Evolutionary conservation across 1,140 invertebrate genomes (phyloP), one percentile per base, ranked within the genome.

Genomic region (Pararge aegeria): DNA sequence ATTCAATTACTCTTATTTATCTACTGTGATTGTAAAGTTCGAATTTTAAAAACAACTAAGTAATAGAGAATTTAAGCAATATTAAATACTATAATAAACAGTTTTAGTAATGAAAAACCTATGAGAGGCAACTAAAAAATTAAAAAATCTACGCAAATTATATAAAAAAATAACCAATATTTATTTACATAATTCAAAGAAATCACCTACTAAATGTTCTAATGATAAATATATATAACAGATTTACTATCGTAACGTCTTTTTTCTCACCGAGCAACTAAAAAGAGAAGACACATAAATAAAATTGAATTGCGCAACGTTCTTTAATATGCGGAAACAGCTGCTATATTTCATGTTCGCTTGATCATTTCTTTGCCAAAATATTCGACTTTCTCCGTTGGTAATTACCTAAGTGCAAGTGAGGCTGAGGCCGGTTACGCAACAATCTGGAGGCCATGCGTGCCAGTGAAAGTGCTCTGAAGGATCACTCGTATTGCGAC

Each of bases 281-380:
- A 18, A 42, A 15, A 42, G 13, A 46, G 42, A 46, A 46, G 18
- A 34, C 42, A 46, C 42, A 48, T 15, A 24, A 4, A 61, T 50
- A 53, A 63, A 62, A 60, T 51, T 58, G 50, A 34, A 52, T 80
- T 76, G 59, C 60, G 66, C 64, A 76, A 78, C 42, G 53, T 51
- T 73, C 66, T 64, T 80, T 71, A 72, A 75, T 57, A 79, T 56
- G 69, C 68, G 73, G 74, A 85, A 80, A 67, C 64, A 64, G 46
- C 50, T 50, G 63, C 51, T 61, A 69, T 73, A 71, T 72, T 70
- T 74, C 61, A 70, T 67, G 63, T 50, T 65, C 70, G 58, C 68
- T 73, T 67, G 68, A 77, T 80, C 68, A 76, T 75, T 80, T 78
- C 77, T 75, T 71, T 64, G 69, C 75, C 66, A 83, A 79, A 77